Conservation (phyloP, 2,797 vertebrate species). For the Spinus olivaceus region DNA sequence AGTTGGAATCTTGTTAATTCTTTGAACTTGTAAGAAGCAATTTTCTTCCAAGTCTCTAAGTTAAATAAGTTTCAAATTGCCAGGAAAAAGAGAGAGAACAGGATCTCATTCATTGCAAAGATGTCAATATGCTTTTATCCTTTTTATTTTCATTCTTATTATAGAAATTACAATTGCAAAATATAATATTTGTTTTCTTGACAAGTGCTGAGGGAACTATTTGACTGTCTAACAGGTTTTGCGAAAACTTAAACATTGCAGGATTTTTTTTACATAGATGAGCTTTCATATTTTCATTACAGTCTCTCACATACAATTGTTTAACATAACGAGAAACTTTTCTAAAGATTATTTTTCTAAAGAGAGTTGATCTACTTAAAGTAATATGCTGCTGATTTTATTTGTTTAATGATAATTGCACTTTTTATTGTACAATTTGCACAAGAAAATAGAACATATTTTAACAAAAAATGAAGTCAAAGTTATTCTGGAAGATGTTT, state of each 20-base stretch:
- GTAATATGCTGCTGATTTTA: not conserved
- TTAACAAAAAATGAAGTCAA: not conserved
- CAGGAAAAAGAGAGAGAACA: not conserved
- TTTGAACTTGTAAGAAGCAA: not conserved
- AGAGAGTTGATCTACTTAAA: not conserved
- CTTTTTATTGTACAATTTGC: not conserved
- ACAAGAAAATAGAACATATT: constrained; percentile 29
- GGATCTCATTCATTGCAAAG: not conserved
- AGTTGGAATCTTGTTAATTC: not conserved
- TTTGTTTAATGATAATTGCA: constrained; percentile 24
- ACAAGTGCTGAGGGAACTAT: not conserved
- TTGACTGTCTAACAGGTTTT: not conserved
- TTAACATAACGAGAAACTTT: not conserved
- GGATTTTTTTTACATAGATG: not conserved
- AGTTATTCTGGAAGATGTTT: not conserved
- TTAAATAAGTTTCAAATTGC: constrained; percentile 36
- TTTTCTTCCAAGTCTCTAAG: not conserved
- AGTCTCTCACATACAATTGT: not conserved
- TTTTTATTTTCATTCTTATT: not conserved
- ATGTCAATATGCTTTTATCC: not conserved
- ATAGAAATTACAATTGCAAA: not conserved
- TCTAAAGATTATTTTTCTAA: constrained; percentile 15
- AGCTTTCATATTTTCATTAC: not conserved
- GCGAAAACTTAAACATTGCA: not conserved
- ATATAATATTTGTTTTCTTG: not conserved